phyloP scores from a whole-genome alignment of 1,140 invertebrate genomes.

The Pogonomyrmex californicus region DNA sequence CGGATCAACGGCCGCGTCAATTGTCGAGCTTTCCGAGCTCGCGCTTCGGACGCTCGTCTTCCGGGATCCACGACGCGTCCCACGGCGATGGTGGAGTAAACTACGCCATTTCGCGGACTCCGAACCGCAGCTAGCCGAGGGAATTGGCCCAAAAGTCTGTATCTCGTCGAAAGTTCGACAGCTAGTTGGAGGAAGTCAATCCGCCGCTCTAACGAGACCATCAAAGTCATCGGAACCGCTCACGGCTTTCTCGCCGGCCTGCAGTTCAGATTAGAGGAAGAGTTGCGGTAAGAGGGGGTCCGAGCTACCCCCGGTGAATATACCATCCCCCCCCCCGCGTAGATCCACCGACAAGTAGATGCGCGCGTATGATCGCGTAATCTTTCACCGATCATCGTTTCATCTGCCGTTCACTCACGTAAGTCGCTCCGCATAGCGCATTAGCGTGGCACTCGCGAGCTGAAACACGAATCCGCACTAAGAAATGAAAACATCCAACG shows the following conservation, averaged over 20 bases:
- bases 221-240: conserved; percentile 62
- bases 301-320: not conserved
- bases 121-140: conserved; percentile 40
- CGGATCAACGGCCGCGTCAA: conserved; percentile 52
- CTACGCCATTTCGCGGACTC: conserved; percentile 35
- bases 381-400: not conserved
- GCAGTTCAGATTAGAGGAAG: conserved; percentile 65
- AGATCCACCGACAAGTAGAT: not conserved
- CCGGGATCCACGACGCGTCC: conserved; percentile 21
- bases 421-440: not conserved
- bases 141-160: conserved; percentile 70
- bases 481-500: not conserved
- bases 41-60: conserved; percentile 47
- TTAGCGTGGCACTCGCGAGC: not conserved
- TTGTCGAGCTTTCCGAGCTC: conserved; percentile 48
- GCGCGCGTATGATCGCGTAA: not conserved
- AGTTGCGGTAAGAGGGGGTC: conserved; percentile 47
- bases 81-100: conserved; percentile 47
- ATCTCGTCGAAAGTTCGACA: conserved; percentile 70
- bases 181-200: conserved; percentile 70
- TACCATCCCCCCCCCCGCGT: not conserved
- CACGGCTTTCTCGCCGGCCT: conserved; percentile 24
- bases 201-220: conserved; percentile 68
- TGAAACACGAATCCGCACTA: not conserved
- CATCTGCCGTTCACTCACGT: not conserved